Percentiles rank a stretch among this genome's conserved stretches.
phyloP scores from a whole-genome alignment of 2,797 vertebrate species.

The Jordanella pulchra region DNA sequence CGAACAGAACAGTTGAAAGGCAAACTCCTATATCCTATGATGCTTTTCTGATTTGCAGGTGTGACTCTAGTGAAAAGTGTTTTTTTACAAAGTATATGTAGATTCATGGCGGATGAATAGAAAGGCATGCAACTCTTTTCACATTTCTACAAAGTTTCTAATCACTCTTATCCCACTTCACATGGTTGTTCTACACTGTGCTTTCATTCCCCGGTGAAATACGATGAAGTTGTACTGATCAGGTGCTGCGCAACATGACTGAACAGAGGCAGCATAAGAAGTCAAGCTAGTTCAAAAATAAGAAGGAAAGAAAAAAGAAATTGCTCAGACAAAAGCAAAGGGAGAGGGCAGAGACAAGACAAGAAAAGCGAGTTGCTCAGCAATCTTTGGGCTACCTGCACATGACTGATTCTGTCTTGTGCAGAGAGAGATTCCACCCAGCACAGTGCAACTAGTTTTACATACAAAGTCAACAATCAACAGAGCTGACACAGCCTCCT shows the following conservation, averaged over 20 bases:
- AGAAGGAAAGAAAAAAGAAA: background rate
- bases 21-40: too few relatives aligned
- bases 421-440: constrained; percentile 31
- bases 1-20: too few relatives aligned
- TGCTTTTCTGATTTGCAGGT: background rate
- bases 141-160: background rate
- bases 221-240: background rate
- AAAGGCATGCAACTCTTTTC: background rate
- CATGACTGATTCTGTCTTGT: background rate
- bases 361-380: constrained; percentile 15
- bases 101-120: too few relatives aligned
- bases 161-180: background rate
- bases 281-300: background rate
- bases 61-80: background rate
- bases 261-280: background rate
- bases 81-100: too few relatives aligned
- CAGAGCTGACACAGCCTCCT: constrained; percentile 36
- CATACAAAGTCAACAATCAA: constrained; percentile 35
- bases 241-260: background rate
- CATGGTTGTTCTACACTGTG: background rate
- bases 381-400: constrained; percentile 13
- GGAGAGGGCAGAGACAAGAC: constrained; percentile 1
- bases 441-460: constrained; percentile 24
- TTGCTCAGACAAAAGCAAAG: background rate
- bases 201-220: background rate